Evolutionary conservation across 2,797 vertebrate genomes (phyloP), one percentile per base, ranked within the genome.

Genomic region (Aythya fuligula): DNA sequence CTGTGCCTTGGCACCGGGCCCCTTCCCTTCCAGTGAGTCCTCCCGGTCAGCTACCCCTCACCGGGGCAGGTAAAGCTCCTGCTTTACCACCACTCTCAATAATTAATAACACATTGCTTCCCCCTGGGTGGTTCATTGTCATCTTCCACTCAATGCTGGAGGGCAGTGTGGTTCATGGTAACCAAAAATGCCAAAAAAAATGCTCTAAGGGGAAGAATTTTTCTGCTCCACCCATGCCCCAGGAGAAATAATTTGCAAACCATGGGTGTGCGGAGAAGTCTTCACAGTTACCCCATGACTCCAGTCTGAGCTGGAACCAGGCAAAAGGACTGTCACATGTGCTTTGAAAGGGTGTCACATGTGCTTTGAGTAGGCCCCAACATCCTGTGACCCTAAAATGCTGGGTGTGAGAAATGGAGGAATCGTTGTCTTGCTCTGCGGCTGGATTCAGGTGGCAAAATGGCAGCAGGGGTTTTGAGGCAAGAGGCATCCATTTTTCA

Each of bases 1-100:
- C 18, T 47, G 79, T 38, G 32, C 8, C 7, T 36, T 16, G 62
- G 11, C 32, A 34, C 71, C 1, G 3, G 30, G 39, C 12, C 19
- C 21, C 27, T 87, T 85, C 56, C 38, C 39, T 47, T 72, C 38
- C 51, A 25, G 8, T 0, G 2, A 14, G 39, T n/a, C 7, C 15
- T 18, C 13, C 20, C 2, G 2, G 8, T 41, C 0, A 7, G 51
- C 21, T 7, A 2, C 57, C 25, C 60, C 3, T 7, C 0, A 0
- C 3, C 1, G 0, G 19, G 24, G 24, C 43, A 20, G 72, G 17
- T 36, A 57, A 36, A 74, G 21, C 45, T 83, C 30, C 28, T 2
- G 2, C 30, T 62, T 53, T 27, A 41, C 53, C 73, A 22, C 19
- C 5, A 0, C 22, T 70, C 36, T 83, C 0, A 0, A 24, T 30